Evolutionary conservation across 2,888 invertebrate species (phyloP).

Genomic region (Lydus trimaculatus): DNA sequence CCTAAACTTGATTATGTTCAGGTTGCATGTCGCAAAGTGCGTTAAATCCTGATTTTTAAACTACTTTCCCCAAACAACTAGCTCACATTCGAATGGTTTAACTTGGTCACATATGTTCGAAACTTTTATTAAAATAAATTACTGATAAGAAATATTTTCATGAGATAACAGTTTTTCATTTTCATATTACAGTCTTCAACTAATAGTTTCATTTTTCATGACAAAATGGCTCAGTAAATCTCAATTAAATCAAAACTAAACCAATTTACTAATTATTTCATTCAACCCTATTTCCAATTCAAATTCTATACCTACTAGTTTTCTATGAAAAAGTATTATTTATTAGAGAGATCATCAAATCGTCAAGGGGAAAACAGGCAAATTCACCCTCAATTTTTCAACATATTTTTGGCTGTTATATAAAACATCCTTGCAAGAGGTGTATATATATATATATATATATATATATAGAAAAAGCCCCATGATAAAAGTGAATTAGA

Average conservation of each 20-base stretch:
- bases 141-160: no score
- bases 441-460: no score
- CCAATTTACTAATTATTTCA: conserved; percentile 5
- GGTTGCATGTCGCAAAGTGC: no score
- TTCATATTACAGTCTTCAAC: no score
- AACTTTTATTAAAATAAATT: no score
- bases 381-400: background rate
- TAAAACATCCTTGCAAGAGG: background rate
- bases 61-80: no score
- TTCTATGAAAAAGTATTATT: background rate
- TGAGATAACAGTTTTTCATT: no score
- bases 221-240: background rate
- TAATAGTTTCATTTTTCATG: background rate
- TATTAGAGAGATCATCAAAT: no score
- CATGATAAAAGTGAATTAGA: background rate
- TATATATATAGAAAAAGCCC: background rate
- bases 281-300: background rate
- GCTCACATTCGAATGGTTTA: no score
- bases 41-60: no score
- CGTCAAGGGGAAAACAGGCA: background rate
- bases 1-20: no score
- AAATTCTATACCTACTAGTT: background rate
- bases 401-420: background rate
- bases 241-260: background rate
- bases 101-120: no score